Base-by-base conservation (phyloP, 2,113 vertebrate species). In the Perca flavescens region DNA sequence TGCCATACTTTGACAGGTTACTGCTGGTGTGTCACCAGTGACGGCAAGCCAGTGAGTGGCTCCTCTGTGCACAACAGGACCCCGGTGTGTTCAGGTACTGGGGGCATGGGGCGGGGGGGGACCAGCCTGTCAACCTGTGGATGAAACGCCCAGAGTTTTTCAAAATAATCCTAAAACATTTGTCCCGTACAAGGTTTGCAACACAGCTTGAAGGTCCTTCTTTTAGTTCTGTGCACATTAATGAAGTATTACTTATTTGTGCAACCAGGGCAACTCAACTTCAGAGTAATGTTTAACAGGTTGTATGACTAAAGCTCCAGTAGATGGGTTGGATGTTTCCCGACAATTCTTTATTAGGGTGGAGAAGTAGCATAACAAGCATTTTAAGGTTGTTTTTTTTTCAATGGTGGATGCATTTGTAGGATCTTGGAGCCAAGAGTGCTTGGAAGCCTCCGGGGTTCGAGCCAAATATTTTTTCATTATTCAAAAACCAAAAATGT, bases 11-110 rank as follows among this genome's bases (percentile, higher is more conserved):
- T 97, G 93, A 99, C 98, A 0, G 97, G 98, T 77, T 99, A 99
- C 95, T 99, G 98, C 94, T 99, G 98, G 98, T 99, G 98, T 81
- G 98, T 98, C 82, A 99, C 97, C 43, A 94, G 95, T 7, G 98
- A 99, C 58, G 98, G 98, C 28, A 99, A 99, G 80, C 98, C 98
- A 69, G 96, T 99, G 91, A 99, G 98, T 31, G 98, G 98, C 83
- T 99, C 98, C 84, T 99, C 98, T 22, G 97, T 98, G 84, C 98
- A 99, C 93, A 99, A 99, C 96, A 97, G 97, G 96, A 99, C 97
- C 93, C 98, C 98, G 88, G 95, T 98, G 93, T 99, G 98, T 96
- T 99, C 98, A 99, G 98, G 98, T 99, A 99, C 95, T 90, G 91
- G 94, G 85, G 47, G 50, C 28, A 28, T 28, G 28, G 28, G 28